Conservation (phyloP, 2,113 vertebrate species). For the Vombatus ursinus region DNA sequence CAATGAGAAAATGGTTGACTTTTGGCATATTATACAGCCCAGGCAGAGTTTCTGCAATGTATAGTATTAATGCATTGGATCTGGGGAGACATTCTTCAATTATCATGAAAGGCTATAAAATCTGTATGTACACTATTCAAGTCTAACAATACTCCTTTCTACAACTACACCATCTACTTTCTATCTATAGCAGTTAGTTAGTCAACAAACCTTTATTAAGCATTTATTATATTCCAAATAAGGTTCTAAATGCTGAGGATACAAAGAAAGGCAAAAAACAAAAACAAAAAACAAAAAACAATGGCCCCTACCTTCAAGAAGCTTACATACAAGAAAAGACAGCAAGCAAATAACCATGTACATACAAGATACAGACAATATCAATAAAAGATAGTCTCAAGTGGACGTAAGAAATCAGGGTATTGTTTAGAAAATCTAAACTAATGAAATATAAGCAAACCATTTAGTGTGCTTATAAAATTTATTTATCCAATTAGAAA, state of each 20-base stretch:
- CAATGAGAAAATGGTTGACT: background rate
- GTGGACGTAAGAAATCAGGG: too few relatives aligned
- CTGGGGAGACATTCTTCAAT: background rate
- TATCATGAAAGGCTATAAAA: background rate
- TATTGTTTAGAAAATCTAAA: slow-evolving; percentile 11
- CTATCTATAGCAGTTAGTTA: background rate
- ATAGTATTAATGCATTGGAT: background rate
- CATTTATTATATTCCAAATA: background rate
- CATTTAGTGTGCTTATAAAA: background rate
- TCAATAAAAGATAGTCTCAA: background rate
- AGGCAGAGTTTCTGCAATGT: background rate
- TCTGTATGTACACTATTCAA: background rate
- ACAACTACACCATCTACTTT: background rate
- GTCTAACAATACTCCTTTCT: background rate
- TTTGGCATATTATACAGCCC: background rate
- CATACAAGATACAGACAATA: background rate
- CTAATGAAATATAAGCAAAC: background rate
- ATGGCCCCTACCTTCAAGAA: background rate
- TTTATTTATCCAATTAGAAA: slow-evolving; percentile 2
- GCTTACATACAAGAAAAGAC: background rate
- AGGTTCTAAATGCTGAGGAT: background rate
- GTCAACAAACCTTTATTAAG: background rate
- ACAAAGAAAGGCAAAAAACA: background rate
- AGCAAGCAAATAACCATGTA: background rate
- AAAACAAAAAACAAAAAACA: too few relatives aligned